phyloP scores from a whole-genome alignment of 2,113 vertebrate species.

The Suncus etruscus region DNA sequence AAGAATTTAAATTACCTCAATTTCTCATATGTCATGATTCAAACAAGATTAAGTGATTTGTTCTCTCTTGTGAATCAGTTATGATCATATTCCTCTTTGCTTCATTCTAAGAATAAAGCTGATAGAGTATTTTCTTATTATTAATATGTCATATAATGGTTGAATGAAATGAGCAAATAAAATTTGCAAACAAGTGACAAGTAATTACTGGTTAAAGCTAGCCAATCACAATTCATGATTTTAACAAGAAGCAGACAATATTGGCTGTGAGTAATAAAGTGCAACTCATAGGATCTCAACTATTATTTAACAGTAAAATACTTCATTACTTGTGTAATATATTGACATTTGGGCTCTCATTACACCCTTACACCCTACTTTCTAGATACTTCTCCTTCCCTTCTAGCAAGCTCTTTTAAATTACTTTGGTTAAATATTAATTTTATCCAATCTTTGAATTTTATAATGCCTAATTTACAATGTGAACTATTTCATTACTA shows the following conservation, averaged over 20 bases:
- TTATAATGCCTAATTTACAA: background rate
- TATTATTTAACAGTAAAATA: background rate
- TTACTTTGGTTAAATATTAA: background rate
- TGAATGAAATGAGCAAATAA: background rate
- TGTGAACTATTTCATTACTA: background rate
- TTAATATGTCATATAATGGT: background rate
- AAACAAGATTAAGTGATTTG: background rate
- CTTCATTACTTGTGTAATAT: background rate
- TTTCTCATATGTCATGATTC: background rate
- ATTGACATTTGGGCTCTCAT: background rate
- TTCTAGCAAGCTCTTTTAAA: background rate
- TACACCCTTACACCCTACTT: background rate
- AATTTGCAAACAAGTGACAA: background rate
- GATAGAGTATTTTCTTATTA: background rate
- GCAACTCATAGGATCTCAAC: background rate
- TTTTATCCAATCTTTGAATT: background rate
- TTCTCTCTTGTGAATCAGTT: background rate
- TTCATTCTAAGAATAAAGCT: background rate
- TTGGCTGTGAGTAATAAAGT: background rate
- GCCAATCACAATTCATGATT: background rate
- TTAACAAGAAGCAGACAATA: background rate
- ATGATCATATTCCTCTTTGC: background rate
- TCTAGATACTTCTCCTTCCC: background rate
- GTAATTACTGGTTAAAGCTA: background rate
- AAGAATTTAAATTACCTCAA: background rate